Evolutionary conservation across 2,888 invertebrate genomes (phyloP), one percentile per base, ranked within the genome.

Genomic region (Eudasyphora cyanicolor): DNA sequence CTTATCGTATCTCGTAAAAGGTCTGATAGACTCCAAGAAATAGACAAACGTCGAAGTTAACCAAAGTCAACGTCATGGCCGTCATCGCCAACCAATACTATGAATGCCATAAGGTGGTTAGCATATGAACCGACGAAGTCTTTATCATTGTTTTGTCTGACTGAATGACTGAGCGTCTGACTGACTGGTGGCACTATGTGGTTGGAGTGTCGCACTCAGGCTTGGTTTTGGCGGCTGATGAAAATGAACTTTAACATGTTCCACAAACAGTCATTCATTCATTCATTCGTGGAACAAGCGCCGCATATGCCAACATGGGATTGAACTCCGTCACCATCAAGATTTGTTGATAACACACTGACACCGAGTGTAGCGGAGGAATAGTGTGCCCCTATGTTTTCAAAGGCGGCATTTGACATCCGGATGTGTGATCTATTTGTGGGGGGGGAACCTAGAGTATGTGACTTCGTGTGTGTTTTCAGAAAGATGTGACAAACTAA

Each of bases 401-500:
- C 10, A 38, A 5, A 38, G 38, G 38, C 38, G 6, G 2, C 38
- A n/a, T n/a, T n/a, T n/a, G n/a, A n/a, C n/a, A n/a, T n/a, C n/a
- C n/a, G n/a, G n/a, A n/a, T n/a, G n/a, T n/a, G n/a, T n/a, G n/a
- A n/a, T n/a, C n/a, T n/a, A n/a, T n/a, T n/a, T n/a, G n/a, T n/a
- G n/a, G n/a, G n/a, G n/a, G n/a, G n/a, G n/a, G n/a, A n/a, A n/a
- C n/a, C n/a, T n/a, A n/a, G n/a, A n/a, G n/a, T n/a, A n/a, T n/a
- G n/a, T n/a, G 10, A 35, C 10, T 35, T 35, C 6, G 51, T 19
- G 6, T 51, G 51, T 17, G 7, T 21, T 24, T 4, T 57, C 5
- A 27, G 27, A 12, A 14, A 57, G 27, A 57, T 57, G 57, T 57
- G 57, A 57, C 57, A 57, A 54, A 57, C 57, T 57, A 57, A 57